phyloP scores from a whole-genome alignment of 2,888 invertebrate genomes.

The Andrena praecox region DNA sequence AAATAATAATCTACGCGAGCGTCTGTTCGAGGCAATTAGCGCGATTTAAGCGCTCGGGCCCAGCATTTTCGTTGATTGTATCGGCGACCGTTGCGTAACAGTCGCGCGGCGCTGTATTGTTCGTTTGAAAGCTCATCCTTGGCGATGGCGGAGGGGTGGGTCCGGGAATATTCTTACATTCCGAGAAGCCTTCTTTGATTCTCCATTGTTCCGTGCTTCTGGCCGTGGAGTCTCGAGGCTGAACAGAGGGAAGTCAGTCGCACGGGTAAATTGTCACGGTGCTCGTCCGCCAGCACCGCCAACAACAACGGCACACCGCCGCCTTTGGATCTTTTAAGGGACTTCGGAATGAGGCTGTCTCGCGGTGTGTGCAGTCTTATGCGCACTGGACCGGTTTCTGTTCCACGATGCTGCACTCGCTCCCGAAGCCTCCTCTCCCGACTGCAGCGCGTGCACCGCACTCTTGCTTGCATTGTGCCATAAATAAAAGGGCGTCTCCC shows the following conservation, averaged over 20 bases:
- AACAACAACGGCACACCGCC: slow-evolving; percentile 6
- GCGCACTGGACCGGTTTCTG: slow-evolving; percentile 69
- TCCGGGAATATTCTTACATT: slow-evolving; percentile 23
- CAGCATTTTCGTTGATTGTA: neutral
- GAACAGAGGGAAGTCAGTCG: slow-evolving; percentile 24
- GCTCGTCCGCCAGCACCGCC: slow-evolving; percentile 7
- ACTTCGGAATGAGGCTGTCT: slow-evolving; percentile 50
- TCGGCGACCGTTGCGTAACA: neutral
- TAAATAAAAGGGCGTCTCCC: slow-evolving; percentile 41
- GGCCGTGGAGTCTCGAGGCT: slow-evolving; percentile 18
- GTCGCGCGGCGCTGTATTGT: neutral
- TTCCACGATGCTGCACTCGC: slow-evolving; percentile 54
- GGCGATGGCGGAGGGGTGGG: neutral
- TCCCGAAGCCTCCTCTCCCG: slow-evolving; percentile 33
- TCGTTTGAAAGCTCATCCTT: slow-evolving; percentile 9
- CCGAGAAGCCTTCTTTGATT: slow-evolving; percentile 31
- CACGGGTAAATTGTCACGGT: slow-evolving; percentile 44
- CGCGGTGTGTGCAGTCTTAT: slow-evolving; percentile 47
- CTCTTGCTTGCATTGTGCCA: slow-evolving; percentile 33
- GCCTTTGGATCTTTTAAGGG: slow-evolving; percentile 40
- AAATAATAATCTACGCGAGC: too few species aligned
- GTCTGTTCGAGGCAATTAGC: neutral
- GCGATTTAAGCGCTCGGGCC: neutral
- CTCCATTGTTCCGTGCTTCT: slow-evolving; percentile 23
- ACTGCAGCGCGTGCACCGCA: slow-evolving; percentile 20